Evolutionary conservation across 2,113 vertebrate genomes (phyloP), one percentile per base, ranked within the genome.

Genomic region (Bubo scandiacus): DNA sequence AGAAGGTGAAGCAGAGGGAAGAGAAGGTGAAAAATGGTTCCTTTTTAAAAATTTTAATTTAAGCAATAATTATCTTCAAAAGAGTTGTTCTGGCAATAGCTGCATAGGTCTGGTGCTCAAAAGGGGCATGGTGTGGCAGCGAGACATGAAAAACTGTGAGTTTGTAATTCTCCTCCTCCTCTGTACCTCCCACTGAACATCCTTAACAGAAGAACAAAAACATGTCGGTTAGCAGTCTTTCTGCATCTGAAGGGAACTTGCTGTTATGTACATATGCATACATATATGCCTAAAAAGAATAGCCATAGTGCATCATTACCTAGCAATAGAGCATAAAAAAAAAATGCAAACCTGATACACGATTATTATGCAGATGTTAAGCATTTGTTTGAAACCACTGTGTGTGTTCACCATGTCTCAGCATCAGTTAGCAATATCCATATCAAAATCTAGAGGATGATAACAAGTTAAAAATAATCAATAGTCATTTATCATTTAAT

Each of bases 401-500:
- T 43, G 43, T 89, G 5, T 65, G 10, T 65, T 84, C 34, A 16
- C 59, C 22, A 10, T 52, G 22, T 67, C 52, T 92, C 34, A 87
- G 27, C 40, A 77, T 71, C 59, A 54, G 25, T 47, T 88, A 36
- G 51, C 55, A 72, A 79, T 81, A 87, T 72, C 70, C 57, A 30
- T 89, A 81, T 72, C 23, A 95, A 89, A 95, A 89, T 87, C 47
- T 75, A 87, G 83, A 91, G 43, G 65, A 73, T 79, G 32, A 54
- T 61, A 92, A 51, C 57, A 82, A 86, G 57, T 94, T 82, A 54
- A 94, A 96, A 96, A 91, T 89, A 84, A 95, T 96, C 88, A 94
- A 87, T 95, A 96, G 73, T 86, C 5, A 78, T 92, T 90, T 93
- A 81, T 91, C 6, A 79, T 93, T 88, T 90, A 95, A 97, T 96